Evolutionary conservation across 2,888 invertebrate species (phyloP), one percentile per base, ranked within the genome.

Genomic region (Craniophora ligustri): DNA sequence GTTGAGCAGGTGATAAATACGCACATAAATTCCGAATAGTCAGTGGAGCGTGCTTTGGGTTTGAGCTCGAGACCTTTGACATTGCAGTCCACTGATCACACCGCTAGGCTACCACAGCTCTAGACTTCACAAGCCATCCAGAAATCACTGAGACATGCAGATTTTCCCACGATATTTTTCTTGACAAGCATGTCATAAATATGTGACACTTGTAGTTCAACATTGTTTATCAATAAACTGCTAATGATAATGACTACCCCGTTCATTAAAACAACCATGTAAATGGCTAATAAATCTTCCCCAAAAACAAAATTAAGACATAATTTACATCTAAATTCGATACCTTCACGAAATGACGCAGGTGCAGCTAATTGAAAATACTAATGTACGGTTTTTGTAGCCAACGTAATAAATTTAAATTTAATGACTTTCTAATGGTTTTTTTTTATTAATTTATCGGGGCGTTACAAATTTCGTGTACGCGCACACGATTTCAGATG

Each of bases 361-460:
- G 84, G 84, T 85, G 84, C 67, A 65, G 46, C 36, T 49, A 67
- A 69, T 65, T 61, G 70, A 71, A 72, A 71, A 65, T 66, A 74
- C 63, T 73, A 79, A 80, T 81, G 75, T 72, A 61, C 59, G 75
- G 82, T 79, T 81, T 67, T 62, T 50, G 55, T 54, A 38, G 36
- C 34, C 50, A 64, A 65, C 42, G 72, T 79, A 84, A 84, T 86
- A 83, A 85, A 85, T 85, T 81, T 71, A 56, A 48, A 71, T 62
- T 73, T 85, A 81, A 86, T 81, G 81, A 73, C 49, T 75, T 84
- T 81, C 83, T 82, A 83, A 85, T 82, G 78, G 75, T 47, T 66
- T 55, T 55, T n/a, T 63, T 69, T 73, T 75, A 70, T 78, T 73
- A 76, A 78, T 76, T 72, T 69, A 66, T 74, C 55, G 50, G 51